Evolutionary conservation across 2,888 invertebrate genomes (phyloP).

Genomic region (Oligia strigilis): DNA sequence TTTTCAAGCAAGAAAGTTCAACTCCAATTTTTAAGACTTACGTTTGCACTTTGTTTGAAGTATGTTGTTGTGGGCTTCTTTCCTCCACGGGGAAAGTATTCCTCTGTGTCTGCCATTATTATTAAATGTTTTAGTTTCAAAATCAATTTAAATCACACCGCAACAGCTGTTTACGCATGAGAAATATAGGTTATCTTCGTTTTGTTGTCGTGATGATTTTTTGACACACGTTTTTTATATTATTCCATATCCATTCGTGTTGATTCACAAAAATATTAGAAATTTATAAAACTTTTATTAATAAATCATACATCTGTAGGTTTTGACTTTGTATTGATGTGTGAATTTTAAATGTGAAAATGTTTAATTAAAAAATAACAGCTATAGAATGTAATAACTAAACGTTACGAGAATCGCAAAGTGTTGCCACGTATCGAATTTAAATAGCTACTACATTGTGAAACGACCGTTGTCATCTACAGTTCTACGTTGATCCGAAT

Average conservation of each 20-base stretch:
- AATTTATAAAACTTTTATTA: too few species aligned
- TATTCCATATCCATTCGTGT: too few species aligned
- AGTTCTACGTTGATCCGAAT: background rate
- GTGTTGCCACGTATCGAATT: background rate
- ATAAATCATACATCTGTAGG: background rate
- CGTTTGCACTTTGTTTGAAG: slow-evolving; percentile 86
- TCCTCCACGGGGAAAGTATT: slow-evolving; percentile 91
- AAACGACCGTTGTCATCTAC: background rate
- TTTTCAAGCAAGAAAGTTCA: background rate
- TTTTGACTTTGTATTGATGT: background rate
- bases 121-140: slow-evolving; percentile 31
- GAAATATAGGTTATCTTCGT: slow-evolving; percentile 74
- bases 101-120: slow-evolving; percentile 85
- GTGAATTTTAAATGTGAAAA: background rate
- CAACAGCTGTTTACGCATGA: slow-evolving; percentile 68
- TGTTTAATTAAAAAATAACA: background rate
- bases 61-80: slow-evolving; percentile 85
- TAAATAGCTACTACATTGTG: background rate
- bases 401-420: background rate
- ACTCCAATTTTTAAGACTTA: slow-evolving; percentile 67
- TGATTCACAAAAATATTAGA: background rate
- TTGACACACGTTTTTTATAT: slow-evolving; percentile 33
- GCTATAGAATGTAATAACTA: background rate
- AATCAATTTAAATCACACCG: slow-evolving; percentile 40
- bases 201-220: slow-evolving; percentile 44